These are phyloP conservation scores for Rhagoletis zephyria DNA, from an alignment of 1,140 invertebrate genomes.

Conservation along the genomic window DNA sequence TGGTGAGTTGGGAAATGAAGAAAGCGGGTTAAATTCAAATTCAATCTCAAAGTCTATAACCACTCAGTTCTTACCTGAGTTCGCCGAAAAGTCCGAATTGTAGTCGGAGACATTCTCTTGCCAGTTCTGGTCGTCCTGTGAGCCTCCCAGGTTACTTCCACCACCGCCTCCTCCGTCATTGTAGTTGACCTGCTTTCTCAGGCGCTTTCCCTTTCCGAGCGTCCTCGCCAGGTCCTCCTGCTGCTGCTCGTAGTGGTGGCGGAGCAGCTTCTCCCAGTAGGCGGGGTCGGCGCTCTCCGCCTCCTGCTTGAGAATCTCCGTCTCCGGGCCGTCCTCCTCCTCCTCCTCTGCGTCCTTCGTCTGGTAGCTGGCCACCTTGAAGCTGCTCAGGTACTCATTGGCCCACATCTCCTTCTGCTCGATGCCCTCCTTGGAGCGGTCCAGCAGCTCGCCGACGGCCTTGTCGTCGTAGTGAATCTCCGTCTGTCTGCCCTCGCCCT, in stretches of 20 bases:
- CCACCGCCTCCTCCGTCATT: conserved; percentile 92
- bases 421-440: conserved; percentile 93
- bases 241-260: conserved; percentile 99
- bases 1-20: too few species aligned
- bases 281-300: conserved; percentile 97
- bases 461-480: conserved; percentile 98
- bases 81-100: conserved; percentile 96
- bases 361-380: conserved; percentile 97
- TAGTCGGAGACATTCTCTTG: conserved; percentile 99
- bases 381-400: conserved; percentile 98
- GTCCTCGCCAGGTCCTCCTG: conserved; percentile 93
- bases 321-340: conserved; percentile 93
- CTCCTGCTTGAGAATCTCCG: conserved; percentile 98
- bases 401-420: conserved; percentile 99
- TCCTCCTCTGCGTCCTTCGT: too few species aligned
- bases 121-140: conserved; percentile 92
- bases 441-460: conserved; percentile 92
- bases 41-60: too few species aligned
- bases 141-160: conserved; percentile 86
- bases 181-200: conserved; percentile 96
- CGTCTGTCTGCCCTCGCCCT: too few species aligned
- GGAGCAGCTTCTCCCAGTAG: conserved; percentile 98
- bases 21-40: too few species aligned
- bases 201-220: conserved; percentile 88
- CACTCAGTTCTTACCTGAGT: too few species aligned